Conservation (phyloP, 2,113 vertebrate genomes). For the Oncorhynchus nerka region DNA sequence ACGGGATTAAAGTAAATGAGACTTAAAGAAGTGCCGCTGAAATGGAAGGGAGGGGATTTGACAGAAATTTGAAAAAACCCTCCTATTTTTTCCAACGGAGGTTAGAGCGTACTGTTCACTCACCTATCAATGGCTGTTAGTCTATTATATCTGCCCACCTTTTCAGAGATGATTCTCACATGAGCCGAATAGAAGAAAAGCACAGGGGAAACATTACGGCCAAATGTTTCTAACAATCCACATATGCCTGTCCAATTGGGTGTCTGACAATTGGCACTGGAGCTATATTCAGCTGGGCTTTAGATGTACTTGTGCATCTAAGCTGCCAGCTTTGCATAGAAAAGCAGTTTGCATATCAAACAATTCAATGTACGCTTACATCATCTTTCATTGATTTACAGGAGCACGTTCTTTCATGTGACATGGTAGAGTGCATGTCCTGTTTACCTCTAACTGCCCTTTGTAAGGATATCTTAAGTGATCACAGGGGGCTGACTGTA, state of each 20-base stretch:
- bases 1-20: slow-evolving; percentile 68
- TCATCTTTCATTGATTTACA: slow-evolving; percentile 69
- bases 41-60: slow-evolving; percentile 55
- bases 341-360: slow-evolving; percentile 71
- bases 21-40: slow-evolving; percentile 64
- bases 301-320: slow-evolving; percentile 14
- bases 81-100: slow-evolving; percentile 35
- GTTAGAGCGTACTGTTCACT: slow-evolving; percentile 48
- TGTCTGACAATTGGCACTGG: slow-evolving; percentile 13
- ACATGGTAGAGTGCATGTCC: slow-evolving; percentile 30
- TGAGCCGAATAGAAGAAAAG: slow-evolving; percentile 18
- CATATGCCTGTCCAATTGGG: slow-evolving; percentile 20
- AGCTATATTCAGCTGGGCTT: slow-evolving; percentile 45
- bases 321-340: slow-evolving; percentile 62
- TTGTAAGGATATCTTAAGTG: slow-evolving; percentile 65
- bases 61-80: slow-evolving; percentile 29
- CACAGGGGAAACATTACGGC: not conserved
- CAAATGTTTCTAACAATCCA: not conserved
- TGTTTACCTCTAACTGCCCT: slow-evolving; percentile 74
- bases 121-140: slow-evolving; percentile 41
- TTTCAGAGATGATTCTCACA: slow-evolving; percentile 36
- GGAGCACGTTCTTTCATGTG: slow-evolving; percentile 41
- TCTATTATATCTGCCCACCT: slow-evolving; percentile 32
- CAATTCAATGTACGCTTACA: slow-evolving; percentile 56
- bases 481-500: slow-evolving; percentile 53